Base-by-base conservation (phyloP, 2,888 invertebrate genomes). In the Ligdia adustata region DNA sequence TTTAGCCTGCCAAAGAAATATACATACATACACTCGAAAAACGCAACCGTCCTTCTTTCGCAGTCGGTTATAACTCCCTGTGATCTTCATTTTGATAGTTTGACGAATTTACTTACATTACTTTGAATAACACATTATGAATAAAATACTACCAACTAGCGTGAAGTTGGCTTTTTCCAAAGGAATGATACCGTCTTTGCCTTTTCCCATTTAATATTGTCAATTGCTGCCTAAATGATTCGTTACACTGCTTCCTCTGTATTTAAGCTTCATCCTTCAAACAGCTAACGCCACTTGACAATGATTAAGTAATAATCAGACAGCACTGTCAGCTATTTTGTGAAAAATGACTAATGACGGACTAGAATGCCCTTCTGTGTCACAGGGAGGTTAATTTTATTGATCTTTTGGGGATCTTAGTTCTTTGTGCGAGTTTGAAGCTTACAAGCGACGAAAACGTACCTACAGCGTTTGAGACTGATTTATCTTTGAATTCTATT, bases 291-390 rank as follows among this genome's bases (percentile, higher is more conserved):
- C 22, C 40, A 40, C 32, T 48, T 38, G 57, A 44, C 65, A 62
- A 57, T 45, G 65, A 69, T 58, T 61, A 68, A 37, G 39, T 61
- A 54, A 52, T 42, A 52, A 33, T 41, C 31, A 66, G 62, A 65
- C 26, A 41, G 34, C 39, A 24, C 38, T 48, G 56, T 52, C 55
- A 48, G 50, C 52, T 52, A 48, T 55, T 52, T 39, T 22, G 42
- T 45, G 44, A 59, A 58, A 61, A 55, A 57, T 60, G 56, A 57
- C 29, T 51, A 42, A 51, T 45, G 56, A 46, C 47, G 35, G 44
- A 15, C 28, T 38, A 12, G 42, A 42, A 53, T 51, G 53, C 35
- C 35, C 42, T 41, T 42, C 26, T 42, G 42, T 43, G 45, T 38
- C 49, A 38, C 41, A 50, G 39, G 24, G 45, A 48, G 56, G 53